Conservation (phyloP, 2,888 invertebrate genomes). For the Erebia ligea region DNA sequence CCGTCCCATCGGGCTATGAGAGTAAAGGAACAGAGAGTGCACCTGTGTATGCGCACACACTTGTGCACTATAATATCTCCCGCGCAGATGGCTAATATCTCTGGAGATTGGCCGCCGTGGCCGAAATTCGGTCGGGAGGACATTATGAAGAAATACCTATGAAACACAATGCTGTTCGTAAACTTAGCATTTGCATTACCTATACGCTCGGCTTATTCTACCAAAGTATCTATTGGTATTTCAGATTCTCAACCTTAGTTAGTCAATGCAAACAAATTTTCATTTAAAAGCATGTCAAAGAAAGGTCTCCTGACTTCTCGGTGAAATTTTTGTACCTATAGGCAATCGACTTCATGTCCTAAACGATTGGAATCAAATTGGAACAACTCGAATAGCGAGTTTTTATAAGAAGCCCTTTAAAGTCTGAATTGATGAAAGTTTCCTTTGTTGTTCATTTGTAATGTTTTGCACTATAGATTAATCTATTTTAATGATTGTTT, state of each 20-base stretch:
- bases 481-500: too few species aligned
- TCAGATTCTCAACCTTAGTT: slow-evolving; percentile 1
- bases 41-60: too few species aligned
- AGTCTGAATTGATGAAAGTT: neutral
- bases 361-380: slow-evolving; percentile 1
- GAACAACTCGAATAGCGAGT: slow-evolving; percentile 9
- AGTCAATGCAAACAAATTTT: slow-evolving; percentile 44
- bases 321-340: slow-evolving; percentile 2
- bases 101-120: too few species aligned
- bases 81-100: too few species aligned
- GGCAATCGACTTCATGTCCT: neutral
- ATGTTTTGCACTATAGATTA: too few species aligned
- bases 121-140: too few species aligned
- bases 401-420: neutral
- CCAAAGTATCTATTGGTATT: neutral
- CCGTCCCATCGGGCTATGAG: too few species aligned
- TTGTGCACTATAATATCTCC: too few species aligned
- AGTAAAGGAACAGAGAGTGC: too few species aligned
- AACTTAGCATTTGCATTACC: neutral
- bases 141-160: neutral
- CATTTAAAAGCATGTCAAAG: slow-evolving; percentile 48
- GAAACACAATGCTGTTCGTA: neutral
- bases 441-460: too few species aligned
- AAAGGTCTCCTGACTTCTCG: slow-evolving; percentile 33
- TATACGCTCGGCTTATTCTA: neutral